Percentiles rank a stretch among this genome's conserved stretches.
Conservation (phyloP, 2,113 vertebrate species). For the Narcine bancroftii region DNA sequence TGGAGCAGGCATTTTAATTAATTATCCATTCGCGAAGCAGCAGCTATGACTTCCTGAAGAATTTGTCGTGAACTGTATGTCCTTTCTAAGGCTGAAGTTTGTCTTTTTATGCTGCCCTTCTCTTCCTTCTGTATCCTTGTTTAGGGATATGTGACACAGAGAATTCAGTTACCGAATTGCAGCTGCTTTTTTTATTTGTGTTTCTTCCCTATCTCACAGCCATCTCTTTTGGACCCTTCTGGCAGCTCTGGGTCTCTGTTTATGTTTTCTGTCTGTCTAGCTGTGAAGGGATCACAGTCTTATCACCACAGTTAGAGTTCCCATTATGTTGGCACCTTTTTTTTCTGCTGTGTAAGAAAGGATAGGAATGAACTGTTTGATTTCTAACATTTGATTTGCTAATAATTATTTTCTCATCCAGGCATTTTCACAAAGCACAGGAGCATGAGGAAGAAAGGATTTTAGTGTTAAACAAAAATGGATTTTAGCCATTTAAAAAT, state of each 20-base stretch:
- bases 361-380: neutral
- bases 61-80: no score
- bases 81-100: neutral
- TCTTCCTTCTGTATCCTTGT: neutral
- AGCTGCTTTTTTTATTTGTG: constrained; percentile 33
- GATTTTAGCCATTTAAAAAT: neutral
- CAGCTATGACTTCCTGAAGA: neutral
- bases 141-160: neutral
- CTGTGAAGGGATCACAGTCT: neutral
- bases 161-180: constrained; percentile 4
- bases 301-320: neutral
- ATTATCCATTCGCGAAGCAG: neutral
- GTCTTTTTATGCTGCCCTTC: neutral
- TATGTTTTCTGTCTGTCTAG: constrained; percentile 32
- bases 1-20: neutral
- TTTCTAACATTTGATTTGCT: neutral
- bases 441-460: neutral
- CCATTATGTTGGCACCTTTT: neutral
- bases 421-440: neutral
- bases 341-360: neutral
- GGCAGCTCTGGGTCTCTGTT: constrained; percentile 22
- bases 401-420: neutral
- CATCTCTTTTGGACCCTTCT: constrained; percentile 23
- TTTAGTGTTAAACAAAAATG: neutral
- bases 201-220: constrained; percentile 34